Percentiles rank a stretch among this genome's conserved stretches.
Conservation (phyloP, 2,888 invertebrate species). For the Chrysomela aeneicollis region DNA sequence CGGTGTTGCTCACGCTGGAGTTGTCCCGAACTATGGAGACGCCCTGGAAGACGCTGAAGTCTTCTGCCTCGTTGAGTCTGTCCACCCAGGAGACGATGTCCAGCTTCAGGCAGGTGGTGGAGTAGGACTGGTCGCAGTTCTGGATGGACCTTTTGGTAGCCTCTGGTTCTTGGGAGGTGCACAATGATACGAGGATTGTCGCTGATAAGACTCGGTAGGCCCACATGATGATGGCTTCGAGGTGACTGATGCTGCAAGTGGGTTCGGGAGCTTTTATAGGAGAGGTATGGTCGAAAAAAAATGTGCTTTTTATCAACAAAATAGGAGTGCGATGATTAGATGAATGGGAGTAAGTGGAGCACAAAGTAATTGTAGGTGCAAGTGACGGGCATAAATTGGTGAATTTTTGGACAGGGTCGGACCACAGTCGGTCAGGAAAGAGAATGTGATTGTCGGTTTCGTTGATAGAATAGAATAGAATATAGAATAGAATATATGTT, state of each 20-base stretch:
- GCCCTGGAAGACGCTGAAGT: constrained; percentile 73
- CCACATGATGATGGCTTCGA: constrained; percentile 32
- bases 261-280: constrained; percentile 47
- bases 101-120: constrained; percentile 77
- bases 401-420: constrained; percentile 39
- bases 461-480: too few species aligned
- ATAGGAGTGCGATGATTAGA: constrained; percentile 45
- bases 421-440: background rate
- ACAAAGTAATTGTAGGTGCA: constrained; percentile 58
- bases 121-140: constrained; percentile 67
- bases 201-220: constrained; percentile 22
- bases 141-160: constrained; percentile 46
- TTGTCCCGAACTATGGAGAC: constrained; percentile 74
- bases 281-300: constrained; percentile 35
- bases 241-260: constrained; percentile 42
- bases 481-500: too few species aligned
- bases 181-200: constrained; percentile 16
- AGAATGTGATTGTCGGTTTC: constrained; percentile 6
- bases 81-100: constrained; percentile 78
- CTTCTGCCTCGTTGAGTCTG: constrained; percentile 71
- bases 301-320: constrained; percentile 43
- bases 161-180: constrained; percentile 21
- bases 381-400: constrained; percentile 53
- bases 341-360: constrained; percentile 60
- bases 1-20: constrained; percentile 59